A percentile compares a stretch with the other conserved stretches of the same genome.
These are phyloP conservation scores for Glaucomys volans DNA, from an alignment of 2,113 vertebrate genomes.

Conservation along the genomic window DNA sequence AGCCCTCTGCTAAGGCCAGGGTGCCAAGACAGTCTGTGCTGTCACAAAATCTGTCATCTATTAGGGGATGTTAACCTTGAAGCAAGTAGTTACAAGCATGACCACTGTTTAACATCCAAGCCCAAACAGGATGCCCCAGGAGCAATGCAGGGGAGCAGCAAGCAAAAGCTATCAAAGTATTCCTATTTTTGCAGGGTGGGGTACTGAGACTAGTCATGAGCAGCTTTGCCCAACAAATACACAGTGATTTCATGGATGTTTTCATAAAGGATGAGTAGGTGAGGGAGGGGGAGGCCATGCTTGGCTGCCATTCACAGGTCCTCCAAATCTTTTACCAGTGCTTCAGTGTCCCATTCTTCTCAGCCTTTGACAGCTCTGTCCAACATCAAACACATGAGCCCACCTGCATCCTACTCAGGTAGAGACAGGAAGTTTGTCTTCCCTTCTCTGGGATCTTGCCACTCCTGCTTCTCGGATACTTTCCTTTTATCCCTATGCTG, in stretches of 20 bases:
- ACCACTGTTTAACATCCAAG: background rate
- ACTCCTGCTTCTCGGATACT: background rate
- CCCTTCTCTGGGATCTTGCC: background rate
- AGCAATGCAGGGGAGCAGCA: background rate
- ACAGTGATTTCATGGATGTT: background rate
- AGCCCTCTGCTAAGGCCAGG: background rate
- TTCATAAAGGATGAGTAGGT: background rate
- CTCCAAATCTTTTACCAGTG: background rate
- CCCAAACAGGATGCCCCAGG: background rate
- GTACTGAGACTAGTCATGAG: background rate
- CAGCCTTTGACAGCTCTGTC: background rate
- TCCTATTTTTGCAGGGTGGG: background rate
- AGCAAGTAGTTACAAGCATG: background rate
- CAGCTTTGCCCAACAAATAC: background rate
- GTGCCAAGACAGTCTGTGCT: background rate
- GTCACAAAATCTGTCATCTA: background rate
- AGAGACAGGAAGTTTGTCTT: background rate
- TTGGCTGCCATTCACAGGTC: background rate
- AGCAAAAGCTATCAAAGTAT: background rate
- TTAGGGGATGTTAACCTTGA: background rate
- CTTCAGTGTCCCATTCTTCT: background rate
- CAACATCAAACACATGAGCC: too few relatives aligned
- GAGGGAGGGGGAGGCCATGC: background rate
- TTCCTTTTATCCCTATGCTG: background rate
- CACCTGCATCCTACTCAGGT: background rate